Evolutionary conservation across 2,888 invertebrate genomes (phyloP).

Genomic region (Patella ulyssiponensis): DNA sequence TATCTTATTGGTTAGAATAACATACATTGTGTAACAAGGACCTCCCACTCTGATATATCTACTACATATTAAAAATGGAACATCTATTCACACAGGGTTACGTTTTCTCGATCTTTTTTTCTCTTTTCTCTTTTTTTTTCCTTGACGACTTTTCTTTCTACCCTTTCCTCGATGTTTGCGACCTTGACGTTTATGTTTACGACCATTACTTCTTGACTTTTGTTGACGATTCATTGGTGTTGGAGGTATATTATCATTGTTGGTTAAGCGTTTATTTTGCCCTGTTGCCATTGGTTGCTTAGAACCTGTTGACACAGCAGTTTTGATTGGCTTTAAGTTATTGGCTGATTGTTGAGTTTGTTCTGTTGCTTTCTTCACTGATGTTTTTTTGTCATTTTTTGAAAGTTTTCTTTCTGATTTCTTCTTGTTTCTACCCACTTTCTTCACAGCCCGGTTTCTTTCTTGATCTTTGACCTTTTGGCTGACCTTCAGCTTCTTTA

Average conservation of each 20-base stretch:
- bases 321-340: too few relatives aligned
- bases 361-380: too few relatives aligned
- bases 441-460: slow-evolving; percentile 10
- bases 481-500: background rate
- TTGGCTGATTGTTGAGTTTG: too few relatives aligned
- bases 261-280: too few relatives aligned
- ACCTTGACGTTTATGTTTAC: background rate
- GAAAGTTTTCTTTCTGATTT: too few relatives aligned
- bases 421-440: background rate
- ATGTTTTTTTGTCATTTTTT: too few relatives aligned
- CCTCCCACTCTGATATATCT: background rate
- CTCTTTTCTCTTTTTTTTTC: slow-evolving; percentile 16
- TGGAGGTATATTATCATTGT: background rate
- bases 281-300: too few relatives aligned
- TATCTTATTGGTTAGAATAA: too few relatives aligned
- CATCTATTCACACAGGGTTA: background rate
- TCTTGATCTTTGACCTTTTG: background rate
- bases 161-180: slow-evolving; percentile 36
- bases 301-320: too few relatives aligned
- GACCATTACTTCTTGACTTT: background rate
- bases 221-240: too few relatives aligned
- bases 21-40: too few relatives aligned
- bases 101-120: slow-evolving; percentile 5
- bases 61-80: background rate
- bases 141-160: slow-evolving; percentile 27